Evolutionary conservation across 2,888 invertebrate genomes (phyloP), one percentile per base, ranked within the genome.

Genomic region (Dicyrtoma fusca): DNA sequence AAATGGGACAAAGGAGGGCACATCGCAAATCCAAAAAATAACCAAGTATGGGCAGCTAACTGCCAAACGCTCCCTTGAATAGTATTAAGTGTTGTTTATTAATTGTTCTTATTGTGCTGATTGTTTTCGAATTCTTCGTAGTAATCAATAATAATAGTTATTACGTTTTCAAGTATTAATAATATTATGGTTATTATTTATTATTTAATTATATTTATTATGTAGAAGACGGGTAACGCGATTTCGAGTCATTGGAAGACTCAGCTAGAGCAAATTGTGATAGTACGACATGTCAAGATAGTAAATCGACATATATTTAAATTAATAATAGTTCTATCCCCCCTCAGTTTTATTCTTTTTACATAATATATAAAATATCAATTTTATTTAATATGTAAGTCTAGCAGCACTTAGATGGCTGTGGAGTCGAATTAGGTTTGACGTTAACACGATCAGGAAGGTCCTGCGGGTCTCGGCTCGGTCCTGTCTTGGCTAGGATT

Each of bases 401-500:
- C 71, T 71, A 71, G 64, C 71, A 71, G 26, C 71, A 71, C 25
- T 71, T 64, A 19, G 64, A 19, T 19, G 26, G 49, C 44, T 17
- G 47, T 17, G 69, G 21, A 3, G 64, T 45, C 21, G 64, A 21
- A 21, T 42, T 45, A 17, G 45, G 21, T 62, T 75, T 74, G 21
- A 65, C 57, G 26, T 73, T 65, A 55, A 75, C 69, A 57, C 76
- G 69, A 66, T 71, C 75, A 44, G 72, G 75, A n/a, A 77, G 72
- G 49, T 77, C 77, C 17, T 71, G 69, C 42, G 68, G 73, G n/a
- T 93, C 92, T 74, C 90, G 89, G 17, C 90, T 90, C 47, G 71
- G 55, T 72, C 92, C 89, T 76, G 92, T 91, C 87, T 96, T 97
- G 85, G 95, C 94, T 82, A 96, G 87, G 85, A 97, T 95, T 82